Evolutionary conservation across 2,113 vertebrate species (phyloP), one percentile per base, ranked within the genome.

Genomic region (Tenrec ecaudatus): DNA sequence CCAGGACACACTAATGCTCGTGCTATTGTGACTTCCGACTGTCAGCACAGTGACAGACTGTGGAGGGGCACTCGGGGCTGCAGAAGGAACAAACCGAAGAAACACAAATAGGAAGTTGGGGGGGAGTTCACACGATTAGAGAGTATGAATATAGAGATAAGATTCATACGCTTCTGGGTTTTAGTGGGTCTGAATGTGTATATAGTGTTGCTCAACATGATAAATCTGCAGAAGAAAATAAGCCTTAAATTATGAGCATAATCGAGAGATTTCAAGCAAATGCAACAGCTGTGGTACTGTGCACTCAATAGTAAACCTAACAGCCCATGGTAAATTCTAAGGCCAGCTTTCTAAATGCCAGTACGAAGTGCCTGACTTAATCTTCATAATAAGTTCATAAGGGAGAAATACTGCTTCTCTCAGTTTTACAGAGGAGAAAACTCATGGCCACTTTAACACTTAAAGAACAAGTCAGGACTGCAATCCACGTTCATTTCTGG

Each of bases 1-100:
- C 99, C 99, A 99, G 91, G 99, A 99, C 97, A 99, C 99, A 97
- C 99, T 99, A 94, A 99, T 99, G 86, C 99, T 99, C 27, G 99
- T 99, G 97, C 99, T 99, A 96, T 99, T 99, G 98, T 99, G 99
- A 96, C 97, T 99, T 95, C 99, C 99, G 82, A 99, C 99, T 2
- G 98, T 99, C 96, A 99, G 98, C 80, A 99, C 99, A 20, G 99
- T 99, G 96, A 99, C 99, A 97, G 99, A 99, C 97, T 99, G 99
- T 47, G 99, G 99, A 73, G 99, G 99, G 12, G 99, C 99, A 94
- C 99, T 99, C 90, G 99, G 99, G 96, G 99, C 99, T 99, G 96
- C 78, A 94, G 95, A 88, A 40, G 97, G 25, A 97, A 58, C n/a
- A 33, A 95, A 94, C n/a, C 92, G 53, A 97, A 95, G 73, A 96